These are phyloP conservation scores for Nothoprocta perdicaria DNA, from an alignment of 2,113 vertebrate species.

Conservation along the genomic window DNA sequence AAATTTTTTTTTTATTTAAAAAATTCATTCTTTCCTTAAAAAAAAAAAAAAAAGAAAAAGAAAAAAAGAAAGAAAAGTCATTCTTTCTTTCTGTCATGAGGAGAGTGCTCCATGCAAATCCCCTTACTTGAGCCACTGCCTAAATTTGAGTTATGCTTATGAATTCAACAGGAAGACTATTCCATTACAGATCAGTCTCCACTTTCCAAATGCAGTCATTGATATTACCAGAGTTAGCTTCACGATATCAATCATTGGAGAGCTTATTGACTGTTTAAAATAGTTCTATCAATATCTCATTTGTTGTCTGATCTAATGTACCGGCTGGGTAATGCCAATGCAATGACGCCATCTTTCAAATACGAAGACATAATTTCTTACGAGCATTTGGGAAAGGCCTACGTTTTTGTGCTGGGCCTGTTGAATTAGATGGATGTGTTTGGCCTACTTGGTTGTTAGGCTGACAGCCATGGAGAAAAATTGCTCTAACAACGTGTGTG, in stretches of 20 bases:
- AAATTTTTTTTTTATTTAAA: no score
- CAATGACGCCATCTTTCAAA: constrained; percentile 63
- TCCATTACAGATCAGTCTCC: constrained; percentile 68
- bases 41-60: no score
- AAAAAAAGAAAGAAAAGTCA: neutral
- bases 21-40: no score
- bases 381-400: constrained; percentile 38
- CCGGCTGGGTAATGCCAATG: constrained; percentile 54
- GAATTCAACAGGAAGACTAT: constrained; percentile 71
- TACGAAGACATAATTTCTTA: constrained; percentile 63
- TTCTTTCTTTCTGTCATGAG: constrained; percentile 28
- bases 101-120: constrained; percentile 40
- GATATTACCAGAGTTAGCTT: constrained; percentile 70
- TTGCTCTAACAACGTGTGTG: neutral
- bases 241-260: constrained; percentile 80
- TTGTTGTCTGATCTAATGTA: constrained; percentile 80
- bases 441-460: neutral
- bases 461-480: neutral
- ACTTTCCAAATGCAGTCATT: constrained; percentile 64
- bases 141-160: constrained; percentile 67
- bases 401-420: constrained; percentile 31
- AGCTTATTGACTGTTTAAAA: constrained; percentile 79
- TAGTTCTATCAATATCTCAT: constrained; percentile 85
- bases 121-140: constrained; percentile 9
- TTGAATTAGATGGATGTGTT: constrained; percentile 8